These are phyloP conservation scores for Spatula versicolor DNA, from an alignment of 2,797 vertebrate species.

Conservation along the genomic window DNA sequence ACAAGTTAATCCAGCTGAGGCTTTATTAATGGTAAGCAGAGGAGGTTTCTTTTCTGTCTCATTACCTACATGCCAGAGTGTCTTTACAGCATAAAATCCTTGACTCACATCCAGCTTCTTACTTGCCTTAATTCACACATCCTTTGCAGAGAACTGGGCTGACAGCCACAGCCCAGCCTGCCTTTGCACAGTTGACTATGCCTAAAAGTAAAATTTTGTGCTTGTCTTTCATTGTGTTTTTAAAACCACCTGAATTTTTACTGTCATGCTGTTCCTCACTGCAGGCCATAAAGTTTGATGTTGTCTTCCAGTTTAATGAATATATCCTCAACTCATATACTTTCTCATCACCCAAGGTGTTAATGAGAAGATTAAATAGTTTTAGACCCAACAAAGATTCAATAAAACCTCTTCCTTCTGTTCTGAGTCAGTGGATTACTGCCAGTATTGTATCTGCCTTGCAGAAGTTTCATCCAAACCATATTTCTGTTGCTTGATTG, in stretches of 20 bases:
- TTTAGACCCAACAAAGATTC: not conserved
- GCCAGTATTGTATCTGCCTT: not conserved
- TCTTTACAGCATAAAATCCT: not conserved
- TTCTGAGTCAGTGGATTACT: not conserved
- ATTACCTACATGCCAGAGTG: not conserved
- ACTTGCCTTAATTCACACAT: not conserved
- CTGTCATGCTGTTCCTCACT: not conserved
- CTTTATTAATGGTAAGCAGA: not conserved
- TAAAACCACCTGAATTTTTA: not conserved
- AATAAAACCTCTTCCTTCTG: not conserved
- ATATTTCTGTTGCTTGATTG: not conserved
- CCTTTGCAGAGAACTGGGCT: not conserved
- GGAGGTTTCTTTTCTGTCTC: not conserved
- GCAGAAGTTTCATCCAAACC: not conserved
- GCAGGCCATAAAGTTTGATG: not conserved
- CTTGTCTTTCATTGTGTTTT: not conserved
- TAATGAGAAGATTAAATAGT: not conserved
- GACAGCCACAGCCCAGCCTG: not conserved
- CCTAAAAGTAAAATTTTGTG: not conserved
- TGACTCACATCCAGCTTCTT: not conserved
- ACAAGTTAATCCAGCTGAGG: not conserved
- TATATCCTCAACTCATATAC: not conserved
- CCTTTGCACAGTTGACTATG: not conserved
- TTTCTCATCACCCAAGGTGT: not conserved
- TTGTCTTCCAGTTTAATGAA: not conserved